A percentile compares a stretch with the other conserved stretches of the same genome.
Conservation (phyloP, 2,888 invertebrate species). For the Halictus ligatus region DNA sequence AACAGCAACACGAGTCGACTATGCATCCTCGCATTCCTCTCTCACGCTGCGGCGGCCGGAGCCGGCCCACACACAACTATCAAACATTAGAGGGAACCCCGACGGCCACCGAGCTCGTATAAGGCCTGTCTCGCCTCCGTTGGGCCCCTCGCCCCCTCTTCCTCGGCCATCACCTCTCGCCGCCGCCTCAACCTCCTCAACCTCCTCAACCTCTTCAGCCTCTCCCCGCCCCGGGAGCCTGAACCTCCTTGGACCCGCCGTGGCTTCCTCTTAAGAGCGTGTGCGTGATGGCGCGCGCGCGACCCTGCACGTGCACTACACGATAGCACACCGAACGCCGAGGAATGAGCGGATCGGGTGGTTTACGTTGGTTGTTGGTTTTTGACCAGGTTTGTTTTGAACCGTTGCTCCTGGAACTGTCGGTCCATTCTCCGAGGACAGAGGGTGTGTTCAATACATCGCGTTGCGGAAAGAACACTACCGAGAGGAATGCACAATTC, state of each 20-base stretch:
- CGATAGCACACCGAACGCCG: slow-evolving; percentile 46
- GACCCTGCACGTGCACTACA: slow-evolving; percentile 52
- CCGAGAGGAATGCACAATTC: too few species aligned
- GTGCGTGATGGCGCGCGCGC: slow-evolving; percentile 35
- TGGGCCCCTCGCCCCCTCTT: slow-evolving; percentile 52
- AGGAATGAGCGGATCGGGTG: background rate
- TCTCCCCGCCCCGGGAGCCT: background rate
- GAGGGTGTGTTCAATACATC: background rate
- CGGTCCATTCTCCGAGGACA: background rate
- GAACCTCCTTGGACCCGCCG: slow-evolving; percentile 20
- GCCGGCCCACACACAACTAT: slow-evolving; percentile 78
- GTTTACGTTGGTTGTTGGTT: background rate
- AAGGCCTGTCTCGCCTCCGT: slow-evolving; percentile 71
- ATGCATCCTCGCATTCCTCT: slow-evolving; percentile 83
- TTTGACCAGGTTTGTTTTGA: background rate
- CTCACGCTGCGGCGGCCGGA: slow-evolving; percentile 81
- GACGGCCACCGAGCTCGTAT: slow-evolving; percentile 77
- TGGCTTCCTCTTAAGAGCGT: slow-evolving; percentile 14
- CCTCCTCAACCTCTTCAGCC: background rate
- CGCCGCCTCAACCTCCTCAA: background rate
- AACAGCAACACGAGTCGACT: slow-evolving; percentile 78
- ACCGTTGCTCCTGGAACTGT: background rate
- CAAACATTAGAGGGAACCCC: slow-evolving; percentile 74
- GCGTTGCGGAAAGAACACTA: background rate
- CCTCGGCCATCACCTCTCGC: slow-evolving; percentile 22